Conservation (phyloP, 2,113 vertebrate species). For the Tricholaema leucomelas region DNA sequence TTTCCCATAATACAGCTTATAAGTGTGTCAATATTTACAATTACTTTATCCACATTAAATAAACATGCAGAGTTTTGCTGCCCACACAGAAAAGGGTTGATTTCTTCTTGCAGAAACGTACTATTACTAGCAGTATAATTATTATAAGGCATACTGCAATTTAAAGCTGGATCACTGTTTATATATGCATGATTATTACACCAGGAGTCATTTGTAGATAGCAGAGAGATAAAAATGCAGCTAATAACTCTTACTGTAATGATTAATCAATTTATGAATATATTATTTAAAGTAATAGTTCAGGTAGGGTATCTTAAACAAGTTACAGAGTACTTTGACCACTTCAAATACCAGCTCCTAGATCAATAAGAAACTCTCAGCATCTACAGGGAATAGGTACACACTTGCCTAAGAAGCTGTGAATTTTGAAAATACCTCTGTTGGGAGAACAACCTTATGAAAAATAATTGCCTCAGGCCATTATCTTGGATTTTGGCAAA, state of each 20-base stretch:
- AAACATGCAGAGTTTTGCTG: not conserved
- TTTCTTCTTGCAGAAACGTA: conserved; percentile 17
- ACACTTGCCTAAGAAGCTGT: conserved; percentile 68
- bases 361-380: conserved; percentile 92
- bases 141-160: conserved; percentile 44
- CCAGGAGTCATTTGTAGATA: conserved; percentile 73
- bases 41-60: conserved; percentile 1
- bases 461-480: conserved; percentile 46
- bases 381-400: conserved; percentile 83
- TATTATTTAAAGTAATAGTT: conserved; percentile 96
- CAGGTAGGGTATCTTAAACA: conserved; percentile 91
- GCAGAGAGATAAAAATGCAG: conserved; percentile 85
- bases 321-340: conserved; percentile 93
- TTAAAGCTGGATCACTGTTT: conserved; percentile 71
- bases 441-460: conserved; percentile 38
- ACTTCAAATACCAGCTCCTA: conserved; percentile 86
- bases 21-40: conserved; percentile 14
- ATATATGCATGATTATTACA: conserved; percentile 71
- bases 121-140: conserved; percentile 14
- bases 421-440: conserved; percentile 57
- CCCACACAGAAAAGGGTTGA: conserved; percentile 21
- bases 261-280: conserved; percentile 99
- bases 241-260: conserved; percentile 95
- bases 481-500: conserved; percentile 32
- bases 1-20: not conserved